These are phyloP conservation scores for Dallia pectoralis DNA, from an alignment of 2,797 vertebrate species.

Conservation along the genomic window DNA sequence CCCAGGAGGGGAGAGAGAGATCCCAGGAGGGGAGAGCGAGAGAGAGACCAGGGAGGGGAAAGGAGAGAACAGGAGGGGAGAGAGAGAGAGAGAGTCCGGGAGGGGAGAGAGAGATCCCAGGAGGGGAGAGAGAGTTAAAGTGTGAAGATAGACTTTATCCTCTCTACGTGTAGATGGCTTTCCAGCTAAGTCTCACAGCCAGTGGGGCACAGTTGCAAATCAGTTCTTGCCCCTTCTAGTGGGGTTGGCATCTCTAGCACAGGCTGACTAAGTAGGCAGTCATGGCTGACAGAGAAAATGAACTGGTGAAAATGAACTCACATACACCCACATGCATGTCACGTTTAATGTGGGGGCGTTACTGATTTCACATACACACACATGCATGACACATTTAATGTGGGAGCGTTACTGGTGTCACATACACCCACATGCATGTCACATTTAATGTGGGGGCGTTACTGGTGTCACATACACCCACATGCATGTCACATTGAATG, in stretches of 20 bases:
- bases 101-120: constrained; percentile 44
- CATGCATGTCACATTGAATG: too few relatives aligned
- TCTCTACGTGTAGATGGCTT: neutral
- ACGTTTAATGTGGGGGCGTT: too few relatives aligned
- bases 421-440: too few relatives aligned
- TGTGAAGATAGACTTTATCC: neutral
- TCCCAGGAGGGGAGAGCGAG: constrained; percentile 47
- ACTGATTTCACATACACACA: too few relatives aligned
- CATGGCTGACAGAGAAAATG: neutral
- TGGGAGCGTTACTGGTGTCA: too few relatives aligned
- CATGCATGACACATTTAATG: too few relatives aligned
- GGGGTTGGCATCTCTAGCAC: neutral
- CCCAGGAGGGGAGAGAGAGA: constrained; percentile 48
- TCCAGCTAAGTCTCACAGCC: neutral
- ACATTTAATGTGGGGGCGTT: too few relatives aligned
- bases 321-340: neutral
- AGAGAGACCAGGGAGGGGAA: too few relatives aligned
- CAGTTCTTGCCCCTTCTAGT: too few relatives aligned
- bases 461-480: too few relatives aligned
- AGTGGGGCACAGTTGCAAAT: neutral
- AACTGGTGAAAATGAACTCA: neutral
- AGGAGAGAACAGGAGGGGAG: constrained; percentile 43
- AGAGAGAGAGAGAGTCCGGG: constrained; percentile 24
- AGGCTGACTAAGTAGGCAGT: neutral
- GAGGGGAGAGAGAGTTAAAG: constrained; percentile 40